These are phyloP conservation scores for Pyrocephalus nanus DNA, from an alignment of 2,797 vertebrate species.

Conservation along the genomic window DNA sequence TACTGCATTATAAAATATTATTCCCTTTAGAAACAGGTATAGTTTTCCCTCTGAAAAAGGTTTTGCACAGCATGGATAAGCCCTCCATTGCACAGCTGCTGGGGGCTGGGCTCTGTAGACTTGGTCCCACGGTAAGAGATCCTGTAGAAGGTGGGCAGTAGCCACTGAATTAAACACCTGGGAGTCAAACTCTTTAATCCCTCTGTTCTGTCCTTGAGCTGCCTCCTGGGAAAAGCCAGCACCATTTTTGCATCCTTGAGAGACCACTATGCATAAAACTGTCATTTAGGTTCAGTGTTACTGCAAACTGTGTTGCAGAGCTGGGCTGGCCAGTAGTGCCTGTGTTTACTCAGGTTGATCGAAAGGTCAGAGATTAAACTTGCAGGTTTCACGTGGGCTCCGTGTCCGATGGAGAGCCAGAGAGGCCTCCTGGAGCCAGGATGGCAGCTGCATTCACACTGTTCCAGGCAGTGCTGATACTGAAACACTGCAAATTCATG, in stretches of 20 bases:
- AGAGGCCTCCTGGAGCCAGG: not conserved
- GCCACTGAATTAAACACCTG: not conserved
- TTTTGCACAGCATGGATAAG: not conserved
- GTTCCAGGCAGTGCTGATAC: not conserved
- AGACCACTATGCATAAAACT: not conserved
- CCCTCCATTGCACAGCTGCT: not conserved
- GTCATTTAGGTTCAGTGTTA: not conserved
- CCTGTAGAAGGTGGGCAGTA: not conserved
- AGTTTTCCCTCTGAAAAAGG: not conserved
- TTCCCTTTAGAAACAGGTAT: not conserved
- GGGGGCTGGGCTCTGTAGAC: not conserved
- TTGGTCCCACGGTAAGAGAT: not conserved
- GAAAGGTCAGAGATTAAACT: not conserved
- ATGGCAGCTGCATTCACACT: not conserved
- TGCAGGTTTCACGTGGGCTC: not conserved
- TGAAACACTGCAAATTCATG: not conserved
- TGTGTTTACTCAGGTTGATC: not conserved
- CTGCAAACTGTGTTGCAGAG: not conserved
- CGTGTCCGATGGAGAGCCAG: not conserved
- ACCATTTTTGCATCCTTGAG: not conserved
- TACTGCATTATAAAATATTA: not conserved
- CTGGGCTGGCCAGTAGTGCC: not conserved
- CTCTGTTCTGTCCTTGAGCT: not conserved
- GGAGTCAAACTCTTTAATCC: not conserved
- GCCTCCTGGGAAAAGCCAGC: not conserved